Base-by-base conservation (phyloP, 2,113 vertebrate species). In the Harpagus bidentatus region DNA sequence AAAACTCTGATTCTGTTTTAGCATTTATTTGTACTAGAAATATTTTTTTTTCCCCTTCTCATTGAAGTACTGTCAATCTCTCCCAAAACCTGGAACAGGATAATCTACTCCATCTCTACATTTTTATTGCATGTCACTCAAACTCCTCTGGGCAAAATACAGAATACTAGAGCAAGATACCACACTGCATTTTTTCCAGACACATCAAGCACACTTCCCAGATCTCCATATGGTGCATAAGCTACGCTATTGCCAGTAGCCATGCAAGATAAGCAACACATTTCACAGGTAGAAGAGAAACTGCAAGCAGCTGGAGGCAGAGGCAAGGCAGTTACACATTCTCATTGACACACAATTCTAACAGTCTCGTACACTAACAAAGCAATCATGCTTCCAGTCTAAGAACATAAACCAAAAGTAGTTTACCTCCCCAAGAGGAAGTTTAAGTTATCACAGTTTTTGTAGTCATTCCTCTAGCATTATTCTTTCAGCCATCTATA, bases 111-210 rank as follows among this genome's bases (percentile, higher is more conserved):
- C 73, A 96, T 95, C 93, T 94, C 93, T 91, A 76, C 73, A 69
- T 61, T 94, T 93, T 53, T 82, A 96, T 76, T 96, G 70, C 87
- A 93, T 86, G 93, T 94, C 96, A 96, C 88, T 97, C 93, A 90
- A 93, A 80, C 50, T 88, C 85, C 74, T 88, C 76, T 36, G 53
- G 65, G 71, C 85, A 96, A 95, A 95, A 85, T 5, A 95, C 29
- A 58, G 79, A 93, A 38, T 25, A 80, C 71, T 69, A 70, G 80
- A 96, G 53, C 71, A 88, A 95, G 66, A 82, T 42, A 83, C 62
- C 82, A 90, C 58, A 38, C 23, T 61, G 66, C 34, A 59, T 63
- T 74, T 92, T 63, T 63, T 70, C 81, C 52, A 93, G 55, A 32
- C 17, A 72, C 19, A 2, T 36, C 66, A 71, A 89, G 43, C 48